Percentiles rank a stretch among this genome's conserved stretches.
Evolutionary conservation across 1,140 invertebrate species (phyloP).

Genomic region (Kradibia gibbosae): DNA sequence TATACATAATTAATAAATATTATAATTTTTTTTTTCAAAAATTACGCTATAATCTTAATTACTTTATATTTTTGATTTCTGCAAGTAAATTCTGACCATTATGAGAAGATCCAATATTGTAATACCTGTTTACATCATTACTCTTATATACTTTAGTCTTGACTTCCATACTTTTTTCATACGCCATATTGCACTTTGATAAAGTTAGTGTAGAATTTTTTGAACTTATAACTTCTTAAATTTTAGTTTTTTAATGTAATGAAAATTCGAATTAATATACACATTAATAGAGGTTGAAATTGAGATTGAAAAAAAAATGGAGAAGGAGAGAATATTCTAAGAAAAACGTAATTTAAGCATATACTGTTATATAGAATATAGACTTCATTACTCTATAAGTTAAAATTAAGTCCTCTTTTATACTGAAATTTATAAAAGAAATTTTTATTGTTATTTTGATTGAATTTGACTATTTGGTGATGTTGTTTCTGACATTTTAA

Average conservation of each 20-base stretch:
- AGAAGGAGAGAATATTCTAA: not conserved
- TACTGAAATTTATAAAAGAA: conserved; percentile 64
- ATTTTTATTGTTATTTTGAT: conserved; percentile 69
- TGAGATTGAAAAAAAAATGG: not conserved
- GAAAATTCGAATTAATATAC: too few relatives aligned
- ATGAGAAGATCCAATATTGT: too few relatives aligned
- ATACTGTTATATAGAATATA: not conserved
- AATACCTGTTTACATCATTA: too few relatives aligned
- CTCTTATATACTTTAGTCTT: too few relatives aligned
- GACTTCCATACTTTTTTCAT: too few relatives aligned
- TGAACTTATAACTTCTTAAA: too few relatives aligned
- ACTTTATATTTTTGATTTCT: too few relatives aligned
- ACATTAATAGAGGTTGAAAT: not conserved
- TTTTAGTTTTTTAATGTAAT: too few relatives aligned
- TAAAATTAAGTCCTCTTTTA: conserved; percentile 65
- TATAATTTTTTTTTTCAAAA: not conserved
- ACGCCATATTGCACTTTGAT: too few relatives aligned
- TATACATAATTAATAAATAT: too few relatives aligned
- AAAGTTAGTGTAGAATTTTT: too few relatives aligned
- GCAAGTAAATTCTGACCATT: too few relatives aligned
- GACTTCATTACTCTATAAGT: conserved; percentile 55
- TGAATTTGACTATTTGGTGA: conserved; percentile 54
- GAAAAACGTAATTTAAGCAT: not conserved
- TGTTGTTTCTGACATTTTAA: not conserved
- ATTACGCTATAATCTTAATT: not conserved